Conservation (phyloP, 2,888 invertebrate species). For the Epistrophella euchroma region DNA sequence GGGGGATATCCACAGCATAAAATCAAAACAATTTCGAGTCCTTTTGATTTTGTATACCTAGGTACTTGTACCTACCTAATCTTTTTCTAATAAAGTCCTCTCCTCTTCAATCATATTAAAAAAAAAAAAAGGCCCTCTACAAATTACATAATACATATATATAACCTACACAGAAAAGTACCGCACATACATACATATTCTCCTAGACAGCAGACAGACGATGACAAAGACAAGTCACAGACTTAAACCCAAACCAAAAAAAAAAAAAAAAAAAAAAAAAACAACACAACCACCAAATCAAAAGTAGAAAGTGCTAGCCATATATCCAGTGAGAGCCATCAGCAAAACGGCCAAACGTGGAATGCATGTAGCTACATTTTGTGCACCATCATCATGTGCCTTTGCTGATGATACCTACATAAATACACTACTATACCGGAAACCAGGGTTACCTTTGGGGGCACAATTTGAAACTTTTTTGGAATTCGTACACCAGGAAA, state of each 20-base stretch:
- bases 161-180: slow-evolving; percentile 25
- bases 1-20: too few relatives aligned
- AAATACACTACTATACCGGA: slow-evolving; percentile 33
- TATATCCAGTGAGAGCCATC: slow-evolving; percentile 7
- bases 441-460: too few relatives aligned
- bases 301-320: slow-evolving; percentile 60
- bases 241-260: slow-evolving; percentile 48
- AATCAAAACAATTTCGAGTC: neutral
- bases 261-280: slow-evolving; percentile 52
- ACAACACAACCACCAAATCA: slow-evolving; percentile 58
- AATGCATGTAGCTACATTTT: slow-evolving; percentile 54
- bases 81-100: neutral
- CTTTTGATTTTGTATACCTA: neutral
- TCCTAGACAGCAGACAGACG: slow-evolving; percentile 64
- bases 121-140: neutral
- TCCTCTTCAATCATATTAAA: neutral
- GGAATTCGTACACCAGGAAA: too few relatives aligned
- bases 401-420: slow-evolving; percentile 48
- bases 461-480: too few relatives aligned
- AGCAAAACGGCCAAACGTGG: slow-evolving; percentile 49
- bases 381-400: slow-evolving; percentile 36
- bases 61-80: too few relatives aligned
- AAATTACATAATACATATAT: slow-evolving; percentile 6
- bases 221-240: slow-evolving; percentile 47
- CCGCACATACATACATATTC: slow-evolving; percentile 39